phyloP scores from a whole-genome alignment of 2,797 vertebrate species.

The Ctenopoma multispine region DNA sequence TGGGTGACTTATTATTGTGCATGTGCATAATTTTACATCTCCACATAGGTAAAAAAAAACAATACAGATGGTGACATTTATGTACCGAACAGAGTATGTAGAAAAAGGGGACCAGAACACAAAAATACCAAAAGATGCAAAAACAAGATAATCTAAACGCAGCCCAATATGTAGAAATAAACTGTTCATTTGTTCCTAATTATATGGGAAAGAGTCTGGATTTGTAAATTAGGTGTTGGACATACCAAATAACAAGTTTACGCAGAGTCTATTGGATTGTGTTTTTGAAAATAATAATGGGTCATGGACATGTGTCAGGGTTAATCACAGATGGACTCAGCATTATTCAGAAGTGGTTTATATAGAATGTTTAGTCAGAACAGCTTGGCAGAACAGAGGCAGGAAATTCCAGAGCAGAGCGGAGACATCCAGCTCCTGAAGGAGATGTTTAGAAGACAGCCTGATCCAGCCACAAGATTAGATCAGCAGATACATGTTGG shows the following conservation, averaged over 20 bases:
- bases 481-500: constrained; percentile 32
- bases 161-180: too few species aligned
- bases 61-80: background rate
- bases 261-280: background rate
- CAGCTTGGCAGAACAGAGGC: constrained; percentile 40
- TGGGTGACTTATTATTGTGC: too few species aligned
- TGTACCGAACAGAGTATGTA: background rate
- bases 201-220: background rate
- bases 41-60: background rate
- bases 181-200: background rate
- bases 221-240: background rate
- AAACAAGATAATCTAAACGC: background rate
- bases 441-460: constrained; percentile 12
- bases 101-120: background rate
- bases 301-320: background rate
- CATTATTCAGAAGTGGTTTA: too few species aligned
- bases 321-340: too few species aligned
- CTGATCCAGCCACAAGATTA: constrained; percentile 28
- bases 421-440: constrained; percentile 26
- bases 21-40: background rate
- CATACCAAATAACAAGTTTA: background rate
- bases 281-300: background rate
- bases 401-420: constrained; percentile 61
- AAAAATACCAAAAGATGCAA: background rate
- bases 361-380: too few species aligned